These are phyloP conservation scores for Entomyzon cyanotis DNA, from an alignment of 2,113 vertebrate genomes.

Conservation along the genomic window DNA sequence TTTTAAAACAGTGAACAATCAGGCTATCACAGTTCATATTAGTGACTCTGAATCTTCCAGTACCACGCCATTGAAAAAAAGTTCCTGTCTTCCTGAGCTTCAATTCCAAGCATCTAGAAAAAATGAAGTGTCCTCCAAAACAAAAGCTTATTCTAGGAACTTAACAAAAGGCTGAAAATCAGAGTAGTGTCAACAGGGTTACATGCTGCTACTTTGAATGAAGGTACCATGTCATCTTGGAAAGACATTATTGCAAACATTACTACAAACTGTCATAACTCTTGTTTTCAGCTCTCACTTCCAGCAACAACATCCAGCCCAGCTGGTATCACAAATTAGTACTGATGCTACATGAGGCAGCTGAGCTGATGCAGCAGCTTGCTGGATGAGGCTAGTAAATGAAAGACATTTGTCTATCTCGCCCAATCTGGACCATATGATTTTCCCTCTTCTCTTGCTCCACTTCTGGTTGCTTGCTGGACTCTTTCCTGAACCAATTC, in stretches of 20 bases:
- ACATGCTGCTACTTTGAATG: background rate
- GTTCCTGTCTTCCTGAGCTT: background rate
- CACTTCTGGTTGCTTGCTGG: background rate
- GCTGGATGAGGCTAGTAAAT: background rate
- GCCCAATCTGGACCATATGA: background rate
- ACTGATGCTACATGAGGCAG: background rate
- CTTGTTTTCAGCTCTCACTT: background rate
- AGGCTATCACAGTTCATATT: background rate
- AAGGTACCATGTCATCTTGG: background rate
- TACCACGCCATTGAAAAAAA: background rate
- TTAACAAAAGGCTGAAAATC: background rate
- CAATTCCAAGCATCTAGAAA: background rate
- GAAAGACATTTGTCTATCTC: background rate
- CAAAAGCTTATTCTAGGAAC: background rate
- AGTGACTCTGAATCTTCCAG: background rate
- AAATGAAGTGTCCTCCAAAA: background rate
- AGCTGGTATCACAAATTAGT: background rate
- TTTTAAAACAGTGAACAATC: background rate
- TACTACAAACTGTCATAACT: background rate
- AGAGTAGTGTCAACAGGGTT: background rate
- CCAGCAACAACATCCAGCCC: background rate
- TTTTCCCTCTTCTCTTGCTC: background rate
- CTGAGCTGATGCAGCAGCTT: background rate
- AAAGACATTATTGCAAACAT: background rate
- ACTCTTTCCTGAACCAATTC: background rate